Evolutionary conservation across 2,888 invertebrate genomes (phyloP), one percentile per base, ranked within the genome.

Genomic region (Perizoma affinitatum): DNA sequence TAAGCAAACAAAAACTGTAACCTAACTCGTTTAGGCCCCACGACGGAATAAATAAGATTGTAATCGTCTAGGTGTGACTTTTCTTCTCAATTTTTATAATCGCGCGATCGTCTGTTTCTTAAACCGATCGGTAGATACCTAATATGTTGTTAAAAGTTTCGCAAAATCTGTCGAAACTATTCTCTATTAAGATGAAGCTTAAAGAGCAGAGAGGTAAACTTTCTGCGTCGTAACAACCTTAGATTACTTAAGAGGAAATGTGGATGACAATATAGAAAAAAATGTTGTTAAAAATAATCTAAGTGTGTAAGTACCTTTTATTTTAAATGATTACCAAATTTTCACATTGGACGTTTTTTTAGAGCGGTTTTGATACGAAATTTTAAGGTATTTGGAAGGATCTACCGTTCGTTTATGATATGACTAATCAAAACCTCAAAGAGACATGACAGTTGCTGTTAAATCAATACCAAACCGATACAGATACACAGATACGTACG

Each of bases 51-150:
- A 34, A 33, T 22, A 5, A 40, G 11, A 33, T 36, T 5, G 5
- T 0, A 4, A 11, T 34, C 9, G 22, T 7, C 48, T 44, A 62
- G 48, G 51, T 62, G 62, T 36, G 51, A 58, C 51, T 47, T 54
- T 56, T 54, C n/a, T 7, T 22, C 8, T 43, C 35, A 22, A 40
- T 35, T 62, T 62, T 62, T 55, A 61, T 49, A 43, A 45, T 61
- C 36, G 43, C 55, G 50, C 22, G 11, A 36, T 44, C 43, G n/a
- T 43, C 41, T 52, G n/a, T 58, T 58, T 42, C 35, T 53, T 35
- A 58, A 59, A 35, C 9, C 38, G 8, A 52, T 38, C 1, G 22
- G 22, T 22, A 22, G 22, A 22, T 22, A 22, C 22, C 22, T 22
- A 38, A 0, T 7, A 38, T 38, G 7, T 6, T 46, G 22, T 41